Conservation (phyloP, 1,140 invertebrate genomes). For the Melipona quadrifasciata region DNA sequence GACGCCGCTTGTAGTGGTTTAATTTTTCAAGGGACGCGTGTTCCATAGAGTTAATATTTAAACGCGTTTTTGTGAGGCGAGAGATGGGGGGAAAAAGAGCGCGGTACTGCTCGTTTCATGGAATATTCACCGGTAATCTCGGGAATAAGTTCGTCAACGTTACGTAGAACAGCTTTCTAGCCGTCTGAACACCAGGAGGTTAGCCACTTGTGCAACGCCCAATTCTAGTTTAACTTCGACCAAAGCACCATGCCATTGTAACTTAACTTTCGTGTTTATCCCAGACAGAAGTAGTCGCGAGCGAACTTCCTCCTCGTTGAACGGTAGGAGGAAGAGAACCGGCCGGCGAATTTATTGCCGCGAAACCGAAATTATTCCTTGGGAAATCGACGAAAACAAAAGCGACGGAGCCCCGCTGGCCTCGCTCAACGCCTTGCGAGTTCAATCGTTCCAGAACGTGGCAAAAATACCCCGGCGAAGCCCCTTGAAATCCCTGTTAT, state of each 20-base stretch:
- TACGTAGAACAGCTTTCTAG: slow-evolving; percentile 30
- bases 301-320: slow-evolving; percentile 17
- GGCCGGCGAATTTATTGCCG: slow-evolving; percentile 25
- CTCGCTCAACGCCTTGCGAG: neutral
- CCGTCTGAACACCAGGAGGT: slow-evolving; percentile 22
- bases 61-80: neutral
- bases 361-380: slow-evolving; percentile 26
- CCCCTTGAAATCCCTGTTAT: neutral
- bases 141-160: slow-evolving; percentile 58
- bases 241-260: slow-evolving; percentile 40
- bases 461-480: neutral
- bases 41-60: slow-evolving; percentile 1
- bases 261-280: slow-evolving; percentile 57
- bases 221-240: slow-evolving; percentile 70
- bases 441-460: neutral
- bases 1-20: neutral
- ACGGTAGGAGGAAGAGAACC: too few relatives aligned
- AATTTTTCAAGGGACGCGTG: neutral
- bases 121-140: slow-evolving; percentile 29
- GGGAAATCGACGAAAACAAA: slow-evolving; percentile 13
- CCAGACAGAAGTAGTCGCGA: slow-evolving; percentile 26
- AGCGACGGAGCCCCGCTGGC: neutral
- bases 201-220: slow-evolving; percentile 67
- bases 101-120: neutral
- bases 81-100: neutral